Percentiles rank a stretch among this genome's conserved stretches.
These are phyloP conservation scores for Felis chaus DNA, from an alignment of 2,113 vertebrate species.

Conservation along the genomic window DNA sequence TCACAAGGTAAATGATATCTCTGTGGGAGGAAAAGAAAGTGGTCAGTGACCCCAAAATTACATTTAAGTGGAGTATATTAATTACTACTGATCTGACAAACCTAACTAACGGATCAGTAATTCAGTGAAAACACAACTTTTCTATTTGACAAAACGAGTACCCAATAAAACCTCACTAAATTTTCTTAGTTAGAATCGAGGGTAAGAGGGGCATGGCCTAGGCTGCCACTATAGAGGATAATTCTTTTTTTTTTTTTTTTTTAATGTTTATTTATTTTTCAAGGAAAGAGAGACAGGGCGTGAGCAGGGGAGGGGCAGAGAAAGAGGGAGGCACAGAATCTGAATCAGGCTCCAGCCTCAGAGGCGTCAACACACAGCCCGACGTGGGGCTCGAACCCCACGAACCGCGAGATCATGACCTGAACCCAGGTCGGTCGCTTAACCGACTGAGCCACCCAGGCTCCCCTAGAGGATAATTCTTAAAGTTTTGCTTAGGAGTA, in stretches of 20 bases:
- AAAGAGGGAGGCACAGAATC: no score
- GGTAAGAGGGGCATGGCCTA: background rate
- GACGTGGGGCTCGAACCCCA: no score
- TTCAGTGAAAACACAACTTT: background rate
- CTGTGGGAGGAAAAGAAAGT: slow-evolving; percentile 72
- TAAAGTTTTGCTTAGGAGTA: background rate
- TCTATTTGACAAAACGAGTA: background rate
- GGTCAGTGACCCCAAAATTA: background rate
- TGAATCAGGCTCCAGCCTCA: no score
- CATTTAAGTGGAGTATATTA: no score
- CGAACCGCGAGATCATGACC: no score
- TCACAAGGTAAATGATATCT: slow-evolving; percentile 78
- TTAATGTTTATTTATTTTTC: no score
- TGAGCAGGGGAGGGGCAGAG: no score
- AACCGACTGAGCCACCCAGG: no score
- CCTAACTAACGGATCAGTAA: background rate
- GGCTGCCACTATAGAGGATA: background rate
- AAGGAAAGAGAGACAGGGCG: no score
- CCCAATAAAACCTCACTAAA: background rate
- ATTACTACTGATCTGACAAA: background rate
- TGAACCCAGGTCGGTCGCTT: no score
- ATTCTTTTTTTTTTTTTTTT: background rate
- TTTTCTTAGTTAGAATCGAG: background rate
- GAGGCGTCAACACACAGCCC: fast-evolving
- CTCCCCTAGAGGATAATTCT: background rate